These are phyloP conservation scores for Lichenostomus cassidix DNA, from an alignment of 2,113 vertebrate genomes.

Conservation along the genomic window DNA sequence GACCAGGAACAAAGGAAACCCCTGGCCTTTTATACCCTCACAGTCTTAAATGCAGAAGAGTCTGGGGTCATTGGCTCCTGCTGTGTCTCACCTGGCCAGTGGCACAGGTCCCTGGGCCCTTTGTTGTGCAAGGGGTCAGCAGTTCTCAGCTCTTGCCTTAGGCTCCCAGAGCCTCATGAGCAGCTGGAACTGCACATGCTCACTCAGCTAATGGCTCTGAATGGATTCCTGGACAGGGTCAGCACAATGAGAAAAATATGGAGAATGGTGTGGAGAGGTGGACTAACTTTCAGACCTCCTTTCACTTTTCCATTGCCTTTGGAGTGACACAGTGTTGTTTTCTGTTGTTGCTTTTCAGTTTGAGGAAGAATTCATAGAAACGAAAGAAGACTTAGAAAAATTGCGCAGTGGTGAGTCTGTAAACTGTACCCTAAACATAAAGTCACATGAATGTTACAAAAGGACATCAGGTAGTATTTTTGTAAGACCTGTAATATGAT, in stretches of 20 bases:
- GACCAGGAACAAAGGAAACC: accelerated
- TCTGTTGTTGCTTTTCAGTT: slow-evolving; percentile 75
- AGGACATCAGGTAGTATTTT: neutral
- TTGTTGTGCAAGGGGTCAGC: neutral
- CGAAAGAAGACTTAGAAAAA: slow-evolving; percentile 79
- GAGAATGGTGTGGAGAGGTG: neutral
- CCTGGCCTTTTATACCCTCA: neutral
- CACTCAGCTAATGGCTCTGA: neutral
- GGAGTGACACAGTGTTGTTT: neutral
- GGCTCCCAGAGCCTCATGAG: neutral
- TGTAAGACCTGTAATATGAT: neutral
- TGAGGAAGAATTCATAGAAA: slow-evolving; percentile 85
- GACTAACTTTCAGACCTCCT: neutral
- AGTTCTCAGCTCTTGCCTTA: neutral
- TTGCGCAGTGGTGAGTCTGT: slow-evolving; percentile 78
- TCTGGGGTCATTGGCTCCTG: neutral
- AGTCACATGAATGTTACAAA: neutral
- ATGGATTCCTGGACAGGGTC: neutral
- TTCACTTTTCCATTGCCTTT: neutral
- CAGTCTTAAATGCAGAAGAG: neutral
- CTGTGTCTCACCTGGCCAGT: neutral
- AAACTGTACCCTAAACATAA: neutral
- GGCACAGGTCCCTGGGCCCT: neutral
- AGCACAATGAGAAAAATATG: neutral
- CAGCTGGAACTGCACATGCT: neutral